Evolutionary conservation across 2,797 vertebrate genomes (phyloP).

Genomic region (Steatocranus sp.): DNA sequence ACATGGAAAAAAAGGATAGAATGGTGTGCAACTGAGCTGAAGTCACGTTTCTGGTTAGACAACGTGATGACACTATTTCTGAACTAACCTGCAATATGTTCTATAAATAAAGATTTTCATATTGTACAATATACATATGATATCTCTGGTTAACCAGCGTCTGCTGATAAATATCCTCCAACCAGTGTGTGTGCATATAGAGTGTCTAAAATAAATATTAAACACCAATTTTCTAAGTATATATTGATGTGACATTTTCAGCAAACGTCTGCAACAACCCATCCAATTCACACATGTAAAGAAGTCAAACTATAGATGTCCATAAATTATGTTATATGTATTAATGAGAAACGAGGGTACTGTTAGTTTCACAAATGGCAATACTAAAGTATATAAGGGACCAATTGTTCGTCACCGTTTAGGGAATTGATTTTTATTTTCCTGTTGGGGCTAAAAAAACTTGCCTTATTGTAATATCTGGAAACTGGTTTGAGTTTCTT

Average conservation of each 20-base stretch:
- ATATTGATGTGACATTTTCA: background rate
- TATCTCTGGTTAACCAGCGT: background rate
- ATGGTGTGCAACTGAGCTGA: background rate
- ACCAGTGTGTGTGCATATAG: background rate
- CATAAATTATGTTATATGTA: background rate
- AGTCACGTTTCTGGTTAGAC: background rate
- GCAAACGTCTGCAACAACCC: background rate
- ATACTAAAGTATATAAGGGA: background rate
- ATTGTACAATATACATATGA: background rate
- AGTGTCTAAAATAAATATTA: background rate
- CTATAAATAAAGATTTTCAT: background rate
- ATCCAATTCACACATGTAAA: background rate
- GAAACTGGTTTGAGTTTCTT: background rate
- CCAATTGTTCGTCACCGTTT: background rate
- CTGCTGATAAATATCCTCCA: background rate
- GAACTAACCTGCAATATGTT: background rate
- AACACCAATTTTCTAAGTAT: background rate
- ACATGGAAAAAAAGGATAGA: background rate
- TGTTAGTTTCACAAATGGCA: background rate
- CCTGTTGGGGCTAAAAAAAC: background rate
- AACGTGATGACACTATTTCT: background rate
- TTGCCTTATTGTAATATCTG: background rate
- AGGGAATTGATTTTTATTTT: background rate
- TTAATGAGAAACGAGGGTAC: background rate
- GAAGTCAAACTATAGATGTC: background rate